phyloP scores from a whole-genome alignment of 2,888 invertebrate genomes.

The Augiades crinisus region DNA sequence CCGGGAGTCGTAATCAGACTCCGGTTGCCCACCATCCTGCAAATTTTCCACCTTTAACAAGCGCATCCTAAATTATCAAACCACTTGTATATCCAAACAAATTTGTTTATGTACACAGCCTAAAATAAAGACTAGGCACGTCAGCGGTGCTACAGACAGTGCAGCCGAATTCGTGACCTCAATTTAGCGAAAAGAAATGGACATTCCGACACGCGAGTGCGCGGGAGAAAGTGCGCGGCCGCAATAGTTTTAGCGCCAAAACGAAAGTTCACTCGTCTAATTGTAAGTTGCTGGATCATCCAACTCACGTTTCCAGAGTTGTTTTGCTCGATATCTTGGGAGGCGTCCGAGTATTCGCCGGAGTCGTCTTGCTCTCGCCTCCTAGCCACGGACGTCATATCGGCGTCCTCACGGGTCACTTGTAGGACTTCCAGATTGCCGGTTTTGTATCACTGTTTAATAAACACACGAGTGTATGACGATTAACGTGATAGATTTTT shows the following conservation, averaged over 20 bases:
- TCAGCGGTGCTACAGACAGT: slow-evolving; percentile 58
- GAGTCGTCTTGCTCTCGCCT: slow-evolving; percentile 69
- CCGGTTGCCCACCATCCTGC: slow-evolving; percentile 66
- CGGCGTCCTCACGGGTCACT: slow-evolving; percentile 66
- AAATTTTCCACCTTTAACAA: slow-evolving; percentile 68
- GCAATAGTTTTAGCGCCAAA: slow-evolving; percentile 69
- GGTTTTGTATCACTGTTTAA: slow-evolving; percentile 44
- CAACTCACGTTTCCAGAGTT: slow-evolving; percentile 72
- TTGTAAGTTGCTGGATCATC: slow-evolving; percentile 36
- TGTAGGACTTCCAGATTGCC: slow-evolving; percentile 74
- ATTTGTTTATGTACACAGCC: slow-evolving; percentile 34
- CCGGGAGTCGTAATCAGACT: slow-evolving; percentile 77
- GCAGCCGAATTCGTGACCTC: slow-evolving; percentile 72
- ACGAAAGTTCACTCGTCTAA: slow-evolving; percentile 59
- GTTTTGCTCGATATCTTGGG: slow-evolving; percentile 70
- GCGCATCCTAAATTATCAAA: slow-evolving; percentile 50
- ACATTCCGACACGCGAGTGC: slow-evolving; percentile 71
- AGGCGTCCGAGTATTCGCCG: slow-evolving; percentile 74
- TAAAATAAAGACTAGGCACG: slow-evolving; percentile 53
- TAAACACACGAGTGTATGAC: slow-evolving; percentile 42
- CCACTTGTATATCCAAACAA: slow-evolving; percentile 8
- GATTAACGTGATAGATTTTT: slow-evolving; percentile 48
- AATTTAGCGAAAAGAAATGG: slow-evolving; percentile 74
- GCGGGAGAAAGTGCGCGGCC: slow-evolving; percentile 69
- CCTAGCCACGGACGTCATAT: slow-evolving; percentile 73